Conservation (phyloP, 2,797 vertebrate genomes). For the Fratercula arctica region DNA sequence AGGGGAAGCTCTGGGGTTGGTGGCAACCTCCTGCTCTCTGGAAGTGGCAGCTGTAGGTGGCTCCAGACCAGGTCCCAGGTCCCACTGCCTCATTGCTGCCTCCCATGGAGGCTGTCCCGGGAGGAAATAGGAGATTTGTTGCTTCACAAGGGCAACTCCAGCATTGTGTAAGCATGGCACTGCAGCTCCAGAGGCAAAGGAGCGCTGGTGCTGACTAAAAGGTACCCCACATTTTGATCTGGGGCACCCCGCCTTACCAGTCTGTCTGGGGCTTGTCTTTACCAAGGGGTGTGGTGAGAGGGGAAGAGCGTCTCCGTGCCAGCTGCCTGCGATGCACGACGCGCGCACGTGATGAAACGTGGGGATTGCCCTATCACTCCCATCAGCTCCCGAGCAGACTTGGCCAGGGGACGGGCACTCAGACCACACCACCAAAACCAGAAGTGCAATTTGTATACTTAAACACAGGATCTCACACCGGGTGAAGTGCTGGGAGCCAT, state of each 20-base stretch:
- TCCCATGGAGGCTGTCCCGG: background rate
- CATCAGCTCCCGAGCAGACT: background rate
- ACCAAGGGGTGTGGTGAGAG: background rate
- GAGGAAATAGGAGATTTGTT: background rate
- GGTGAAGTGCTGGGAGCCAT: background rate
- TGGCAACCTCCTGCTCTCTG: background rate
- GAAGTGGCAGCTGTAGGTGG: background rate
- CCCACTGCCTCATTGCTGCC: background rate
- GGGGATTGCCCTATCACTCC: fast-evolving
- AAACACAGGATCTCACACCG: fast-evolving
- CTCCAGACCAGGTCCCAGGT: background rate
- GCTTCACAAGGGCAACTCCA: background rate
- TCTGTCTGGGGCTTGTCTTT: background rate
- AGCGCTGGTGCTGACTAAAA: background rate
- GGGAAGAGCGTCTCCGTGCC: background rate
- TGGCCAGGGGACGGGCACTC: background rate
- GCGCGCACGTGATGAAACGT: fast-evolving
- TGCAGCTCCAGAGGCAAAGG: background rate
- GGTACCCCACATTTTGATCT: background rate
- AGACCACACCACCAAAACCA: background rate
- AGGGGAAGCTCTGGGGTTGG: background rate
- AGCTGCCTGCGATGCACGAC: background rate
- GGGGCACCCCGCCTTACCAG: background rate
- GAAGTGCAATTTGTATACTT: background rate
- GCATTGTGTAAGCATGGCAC: fast-evolving